Conservation (phyloP, 2,797 vertebrate genomes). For the Eupleurogrammus muticus region DNA sequence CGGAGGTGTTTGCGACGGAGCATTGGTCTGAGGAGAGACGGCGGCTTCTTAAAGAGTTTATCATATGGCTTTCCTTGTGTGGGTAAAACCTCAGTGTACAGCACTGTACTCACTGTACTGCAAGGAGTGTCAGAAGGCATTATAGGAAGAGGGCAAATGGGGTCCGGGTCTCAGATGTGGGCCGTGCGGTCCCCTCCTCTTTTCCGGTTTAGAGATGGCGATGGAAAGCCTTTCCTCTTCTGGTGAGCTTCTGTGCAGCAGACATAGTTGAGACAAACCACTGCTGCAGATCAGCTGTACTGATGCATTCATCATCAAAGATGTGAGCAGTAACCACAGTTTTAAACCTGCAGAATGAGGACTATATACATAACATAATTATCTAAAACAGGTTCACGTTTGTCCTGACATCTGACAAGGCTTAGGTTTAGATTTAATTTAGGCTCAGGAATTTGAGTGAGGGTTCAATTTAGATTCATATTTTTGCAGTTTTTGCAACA, state of each 20-base stretch:
- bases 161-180: constrained; percentile 80
- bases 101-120: constrained; percentile 42
- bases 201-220: constrained; percentile 65
- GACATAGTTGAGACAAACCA: constrained; percentile 57
- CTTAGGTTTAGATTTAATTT: background rate
- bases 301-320: constrained; percentile 24
- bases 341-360: constrained; percentile 5
- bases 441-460: background rate
- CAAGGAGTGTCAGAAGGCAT: constrained; percentile 60
- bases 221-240: constrained; percentile 59
- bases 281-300: constrained; percentile 1
- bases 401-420: background rate
- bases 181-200: constrained; percentile 58
- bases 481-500: background rate
- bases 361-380: background rate
- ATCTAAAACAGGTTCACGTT: background rate
- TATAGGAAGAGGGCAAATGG: constrained; percentile 59
- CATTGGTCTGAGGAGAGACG: constrained; percentile 58
- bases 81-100: constrained; percentile 52
- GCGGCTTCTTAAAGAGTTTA: constrained; percentile 71
- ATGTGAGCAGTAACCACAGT: constrained; percentile 24
- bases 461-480: background rate
- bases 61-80: constrained; percentile 56
- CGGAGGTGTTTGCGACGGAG: constrained; percentile 54
- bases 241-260: constrained; percentile 67